These are phyloP conservation scores for Crypturellus tataupa DNA, from an alignment of 2,797 vertebrate species.

Conservation along the genomic window DNA sequence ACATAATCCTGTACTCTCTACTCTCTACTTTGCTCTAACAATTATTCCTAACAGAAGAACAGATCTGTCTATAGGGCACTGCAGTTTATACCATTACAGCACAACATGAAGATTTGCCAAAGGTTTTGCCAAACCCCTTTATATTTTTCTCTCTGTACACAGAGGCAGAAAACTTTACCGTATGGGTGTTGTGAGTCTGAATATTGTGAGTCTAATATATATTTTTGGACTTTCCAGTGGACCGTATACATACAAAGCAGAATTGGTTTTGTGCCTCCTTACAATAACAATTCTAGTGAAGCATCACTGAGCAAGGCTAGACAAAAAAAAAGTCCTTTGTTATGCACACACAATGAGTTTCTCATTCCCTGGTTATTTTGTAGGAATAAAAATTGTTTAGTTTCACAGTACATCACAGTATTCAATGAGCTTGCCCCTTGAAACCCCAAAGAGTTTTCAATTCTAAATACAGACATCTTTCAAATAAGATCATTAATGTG, in stretches of 20 bases:
- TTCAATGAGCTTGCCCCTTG: not conserved
- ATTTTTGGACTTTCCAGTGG: not conserved
- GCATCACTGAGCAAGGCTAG: not conserved
- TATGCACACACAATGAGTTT: constrained; percentile 3
- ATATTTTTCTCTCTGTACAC: not conserved
- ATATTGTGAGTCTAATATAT: not conserved
- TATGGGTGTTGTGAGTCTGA: not conserved
- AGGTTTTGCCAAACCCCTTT: not conserved
- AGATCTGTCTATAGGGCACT: not conserved
- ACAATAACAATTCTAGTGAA: not conserved
- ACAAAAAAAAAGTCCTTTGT: not conserved
- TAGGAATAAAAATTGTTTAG: not conserved
- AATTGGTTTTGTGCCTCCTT: not conserved
- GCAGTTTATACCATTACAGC: not conserved
- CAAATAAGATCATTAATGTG: constrained; percentile 63
- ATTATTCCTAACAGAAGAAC: not conserved
- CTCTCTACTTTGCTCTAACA: not conserved
- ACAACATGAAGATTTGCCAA: not conserved
- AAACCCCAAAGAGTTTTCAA: constrained; percentile 24
- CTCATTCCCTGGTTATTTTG: constrained; percentile 13
- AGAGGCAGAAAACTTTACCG: not conserved
- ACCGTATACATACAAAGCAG: not conserved
- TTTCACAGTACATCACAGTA: constrained; percentile 24
- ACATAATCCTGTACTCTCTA: not conserved
- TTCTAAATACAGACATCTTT: constrained; percentile 52